Conservation (phyloP, 2,113 vertebrate species). For the Ahaetulla prasina region DNA sequence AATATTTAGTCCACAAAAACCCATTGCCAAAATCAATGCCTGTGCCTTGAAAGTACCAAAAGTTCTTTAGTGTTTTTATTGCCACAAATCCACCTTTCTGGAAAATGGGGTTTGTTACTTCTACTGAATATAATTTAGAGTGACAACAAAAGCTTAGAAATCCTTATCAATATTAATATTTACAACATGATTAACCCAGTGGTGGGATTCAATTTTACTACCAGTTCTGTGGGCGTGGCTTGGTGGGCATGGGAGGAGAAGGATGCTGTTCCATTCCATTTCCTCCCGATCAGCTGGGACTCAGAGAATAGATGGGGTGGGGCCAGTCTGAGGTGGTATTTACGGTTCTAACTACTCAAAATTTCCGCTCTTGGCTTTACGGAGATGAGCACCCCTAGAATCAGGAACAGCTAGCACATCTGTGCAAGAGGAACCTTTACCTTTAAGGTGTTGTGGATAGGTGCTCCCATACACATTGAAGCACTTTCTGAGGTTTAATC, state of each 20-base stretch:
- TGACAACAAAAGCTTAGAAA: not conserved
- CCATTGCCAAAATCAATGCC: not conserved
- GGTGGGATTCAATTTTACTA: no score
- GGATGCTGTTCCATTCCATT: no score
- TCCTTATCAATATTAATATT: not conserved
- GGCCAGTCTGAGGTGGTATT: no score
- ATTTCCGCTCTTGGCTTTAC: no score
- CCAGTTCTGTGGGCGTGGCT: no score
- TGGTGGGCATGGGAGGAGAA: no score
- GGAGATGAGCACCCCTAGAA: no score
- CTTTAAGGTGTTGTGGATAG: not conserved
- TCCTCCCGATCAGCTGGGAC: no score
- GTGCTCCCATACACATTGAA: not conserved
- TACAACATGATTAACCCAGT: not conserved
- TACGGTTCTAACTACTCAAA: no score
- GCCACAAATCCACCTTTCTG: not conserved
- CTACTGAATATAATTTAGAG: not conserved
- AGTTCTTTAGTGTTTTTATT: not conserved
- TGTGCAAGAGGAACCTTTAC: no score
- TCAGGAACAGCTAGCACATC: no score
- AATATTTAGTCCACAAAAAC: not conserved
- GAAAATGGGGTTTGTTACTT: not conserved
- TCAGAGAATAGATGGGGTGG: no score
- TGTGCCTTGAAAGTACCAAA: not conserved
- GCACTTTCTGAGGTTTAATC: not conserved